Conservation (phyloP, 2,113 vertebrate genomes). For the Odobenus rosmarus region DNA sequence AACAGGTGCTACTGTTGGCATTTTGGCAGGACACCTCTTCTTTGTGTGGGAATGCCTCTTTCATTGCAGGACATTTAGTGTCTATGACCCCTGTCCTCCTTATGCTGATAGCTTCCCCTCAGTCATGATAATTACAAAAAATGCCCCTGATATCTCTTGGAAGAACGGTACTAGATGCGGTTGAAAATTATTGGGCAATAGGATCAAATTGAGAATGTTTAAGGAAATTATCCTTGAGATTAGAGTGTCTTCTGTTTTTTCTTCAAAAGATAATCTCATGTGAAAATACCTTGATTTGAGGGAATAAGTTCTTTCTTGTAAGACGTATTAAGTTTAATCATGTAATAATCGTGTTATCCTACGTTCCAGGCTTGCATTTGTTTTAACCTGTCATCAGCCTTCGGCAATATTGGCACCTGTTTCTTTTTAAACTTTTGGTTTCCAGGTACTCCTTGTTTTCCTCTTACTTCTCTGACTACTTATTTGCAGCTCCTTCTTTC, state of each 20-base stretch:
- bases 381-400: background rate
- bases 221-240: background rate
- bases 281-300: conserved; percentile 32
- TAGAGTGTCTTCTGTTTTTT: background rate
- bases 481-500: background rate
- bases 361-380: background rate
- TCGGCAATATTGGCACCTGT: background rate
- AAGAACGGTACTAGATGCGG: background rate
- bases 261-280: background rate
- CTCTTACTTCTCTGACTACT: background rate
- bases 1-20: background rate
- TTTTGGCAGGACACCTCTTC: background rate
- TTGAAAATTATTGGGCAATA: background rate
- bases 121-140: background rate
- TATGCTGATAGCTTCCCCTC: background rate
- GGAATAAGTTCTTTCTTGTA: background rate
- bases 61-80: background rate
- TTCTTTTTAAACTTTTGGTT: background rate
- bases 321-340: background rate
- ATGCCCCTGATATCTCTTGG: background rate
- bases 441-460: background rate
- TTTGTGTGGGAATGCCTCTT: background rate
- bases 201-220: background rate
- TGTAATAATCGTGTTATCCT: background rate
- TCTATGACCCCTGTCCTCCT: background rate